Conservation (phyloP, 2,113 vertebrate genomes). For the Acinonyx jubatus region DNA sequence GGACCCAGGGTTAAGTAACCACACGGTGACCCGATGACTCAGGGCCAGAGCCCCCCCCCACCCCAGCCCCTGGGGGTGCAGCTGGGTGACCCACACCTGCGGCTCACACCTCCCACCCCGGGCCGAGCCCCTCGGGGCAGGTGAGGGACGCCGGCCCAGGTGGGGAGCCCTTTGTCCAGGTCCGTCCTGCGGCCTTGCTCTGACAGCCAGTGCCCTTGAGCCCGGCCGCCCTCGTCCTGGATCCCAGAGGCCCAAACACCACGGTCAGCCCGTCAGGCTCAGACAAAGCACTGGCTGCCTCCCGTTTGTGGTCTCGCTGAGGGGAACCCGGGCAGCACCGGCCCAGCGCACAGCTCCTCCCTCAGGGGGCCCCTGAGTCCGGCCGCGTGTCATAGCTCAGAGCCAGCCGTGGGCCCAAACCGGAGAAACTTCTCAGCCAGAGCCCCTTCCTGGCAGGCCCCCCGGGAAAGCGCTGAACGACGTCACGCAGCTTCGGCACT, state of each 20-base stretch:
- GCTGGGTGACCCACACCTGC: rapidly evolving
- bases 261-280: neutral
- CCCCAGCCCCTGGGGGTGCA: rapidly evolving
- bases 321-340: neutral
- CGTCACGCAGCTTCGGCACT: neutral
- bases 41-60: neutral
- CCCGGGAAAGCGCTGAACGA: neutral
- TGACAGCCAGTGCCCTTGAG: neutral
- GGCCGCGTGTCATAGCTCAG: neutral
- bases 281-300: neutral
- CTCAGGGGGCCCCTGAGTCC: neutral
- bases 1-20: rapidly evolving
- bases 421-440: neutral
- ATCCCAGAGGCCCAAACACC: neutral
- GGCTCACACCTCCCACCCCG: too few species aligned
- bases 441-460: neutral
- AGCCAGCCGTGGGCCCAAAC: neutral
- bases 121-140: neutral
- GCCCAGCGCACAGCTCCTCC: neutral
- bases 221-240: neutral
- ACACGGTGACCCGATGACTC: neutral
- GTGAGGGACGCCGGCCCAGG: too few species aligned
- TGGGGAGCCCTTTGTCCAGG: neutral
- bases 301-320: neutral
- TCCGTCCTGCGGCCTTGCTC: rapidly evolving